Conservation (phyloP, 2,797 vertebrate species). For the Pseudochaenichthys georgianus region DNA sequence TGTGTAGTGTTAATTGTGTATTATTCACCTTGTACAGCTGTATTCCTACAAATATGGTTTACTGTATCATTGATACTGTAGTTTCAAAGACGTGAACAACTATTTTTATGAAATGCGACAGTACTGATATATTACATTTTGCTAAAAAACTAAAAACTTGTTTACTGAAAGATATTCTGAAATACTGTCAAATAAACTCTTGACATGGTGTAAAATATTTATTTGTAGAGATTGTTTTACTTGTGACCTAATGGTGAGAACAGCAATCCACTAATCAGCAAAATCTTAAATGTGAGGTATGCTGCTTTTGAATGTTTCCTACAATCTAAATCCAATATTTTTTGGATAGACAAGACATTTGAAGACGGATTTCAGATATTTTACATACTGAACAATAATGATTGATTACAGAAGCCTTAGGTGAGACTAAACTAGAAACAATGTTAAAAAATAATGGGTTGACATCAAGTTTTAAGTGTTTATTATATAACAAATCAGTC, state of each 20-base stretch:
- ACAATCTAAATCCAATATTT: not conserved
- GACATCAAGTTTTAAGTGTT: slow-evolving; percentile 14
- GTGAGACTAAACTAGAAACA: not conserved
- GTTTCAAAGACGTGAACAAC: slow-evolving; percentile 99
- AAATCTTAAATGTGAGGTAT: not conserved
- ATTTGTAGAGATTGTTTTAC: slow-evolving; percentile 44
- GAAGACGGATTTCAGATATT: not conserved
- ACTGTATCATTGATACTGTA: slow-evolving; percentile 99
- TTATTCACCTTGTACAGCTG: slow-evolving; percentile 99
- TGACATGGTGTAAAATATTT: slow-evolving; percentile 87
- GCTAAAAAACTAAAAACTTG: slow-evolving; percentile 97
- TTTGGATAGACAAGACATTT: not conserved
- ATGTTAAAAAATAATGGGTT: not conserved
- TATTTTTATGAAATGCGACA: slow-evolving; percentile 99
- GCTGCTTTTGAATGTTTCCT: not conserved
- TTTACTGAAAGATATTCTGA: slow-evolving; percentile 99
- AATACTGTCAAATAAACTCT: slow-evolving; percentile 99
- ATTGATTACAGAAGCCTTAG: not conserved
- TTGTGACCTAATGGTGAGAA: not conserved
- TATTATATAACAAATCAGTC: slow-evolving; percentile 39
- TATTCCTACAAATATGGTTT: slow-evolving; percentile 99
- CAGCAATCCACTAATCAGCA: not conserved
- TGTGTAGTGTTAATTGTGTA: slow-evolving; percentile 99
- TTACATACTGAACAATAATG: not conserved
- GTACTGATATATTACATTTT: slow-evolving; percentile 99